These are phyloP conservation scores for Anseranas semipalmata DNA, from an alignment of 2,113 vertebrate genomes.

Conservation along the genomic window DNA sequence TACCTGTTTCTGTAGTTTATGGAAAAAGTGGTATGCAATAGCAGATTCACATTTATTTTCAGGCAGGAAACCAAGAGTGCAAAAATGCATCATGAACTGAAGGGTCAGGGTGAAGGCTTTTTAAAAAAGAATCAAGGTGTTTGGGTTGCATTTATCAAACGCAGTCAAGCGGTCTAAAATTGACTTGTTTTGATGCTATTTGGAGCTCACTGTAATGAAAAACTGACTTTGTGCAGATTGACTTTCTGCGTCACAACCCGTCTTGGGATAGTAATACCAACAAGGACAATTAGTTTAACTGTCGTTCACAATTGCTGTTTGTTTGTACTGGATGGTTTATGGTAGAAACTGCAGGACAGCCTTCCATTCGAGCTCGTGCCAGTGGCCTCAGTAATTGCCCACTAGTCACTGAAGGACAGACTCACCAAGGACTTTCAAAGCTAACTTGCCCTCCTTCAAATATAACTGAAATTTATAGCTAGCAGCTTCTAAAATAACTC, in stretches of 20 bases:
- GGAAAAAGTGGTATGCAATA: background rate
- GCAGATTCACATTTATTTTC: background rate
- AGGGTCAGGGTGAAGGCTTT: constrained; percentile 21
- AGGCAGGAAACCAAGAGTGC: constrained; percentile 33
- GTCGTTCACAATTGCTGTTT: background rate
- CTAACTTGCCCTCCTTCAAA: background rate
- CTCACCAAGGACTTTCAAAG: constrained; percentile 14
- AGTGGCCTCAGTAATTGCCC: constrained; percentile 35
- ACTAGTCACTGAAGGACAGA: background rate
- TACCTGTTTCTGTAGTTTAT: background rate
- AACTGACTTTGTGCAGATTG: background rate
- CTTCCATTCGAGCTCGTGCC: background rate
- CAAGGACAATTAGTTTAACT: background rate
- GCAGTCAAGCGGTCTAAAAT: background rate
- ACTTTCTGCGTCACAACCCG: background rate
- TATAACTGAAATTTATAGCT: constrained; percentile 67
- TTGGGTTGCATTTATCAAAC: background rate
- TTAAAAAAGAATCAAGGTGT: background rate
- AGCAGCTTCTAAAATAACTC: constrained; percentile 67
- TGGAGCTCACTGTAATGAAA: background rate
- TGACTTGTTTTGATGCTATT: constrained; percentile 56
- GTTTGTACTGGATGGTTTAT: constrained; percentile 32
- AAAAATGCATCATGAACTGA: background rate
- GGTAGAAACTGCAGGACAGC: background rate
- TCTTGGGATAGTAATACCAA: background rate